Conservation (phyloP, 1,140 invertebrate genomes). For the Medauroidea extradentata region DNA sequence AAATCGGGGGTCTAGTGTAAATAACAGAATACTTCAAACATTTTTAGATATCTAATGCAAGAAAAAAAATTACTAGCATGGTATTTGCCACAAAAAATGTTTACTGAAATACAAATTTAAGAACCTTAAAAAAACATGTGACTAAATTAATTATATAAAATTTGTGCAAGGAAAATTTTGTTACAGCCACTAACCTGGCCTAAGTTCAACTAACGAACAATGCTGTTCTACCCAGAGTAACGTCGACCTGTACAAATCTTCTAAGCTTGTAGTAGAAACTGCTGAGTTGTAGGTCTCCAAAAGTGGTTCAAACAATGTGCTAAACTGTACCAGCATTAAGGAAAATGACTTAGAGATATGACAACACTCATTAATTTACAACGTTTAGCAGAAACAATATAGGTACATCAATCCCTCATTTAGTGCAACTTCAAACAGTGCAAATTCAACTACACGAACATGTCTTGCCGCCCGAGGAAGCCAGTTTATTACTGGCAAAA, state of each 20-base stretch:
- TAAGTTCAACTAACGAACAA: conserved; percentile 87
- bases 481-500: too few species aligned
- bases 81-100: background rate
- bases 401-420: too few species aligned
- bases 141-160: background rate
- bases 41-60: too few species aligned
- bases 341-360: conserved; percentile 22
- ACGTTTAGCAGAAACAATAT: too few species aligned
- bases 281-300: conserved; percentile 85
- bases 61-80: too few species aligned
- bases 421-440: too few species aligned
- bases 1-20: too few species aligned
- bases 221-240: conserved; percentile 93
- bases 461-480: too few species aligned
- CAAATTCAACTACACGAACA: too few species aligned
- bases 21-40: too few species aligned
- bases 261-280: conserved; percentile 85
- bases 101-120: background rate
- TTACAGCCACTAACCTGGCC: conserved; percentile 68
- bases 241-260: conserved; percentile 88
- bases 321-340: conserved; percentile 66
- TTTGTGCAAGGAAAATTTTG: background rate
- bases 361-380: too few species aligned
- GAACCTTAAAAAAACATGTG: background rate
- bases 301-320: conserved; percentile 81